A percentile compares a stretch with the other conserved stretches of the same genome.
Evolutionary conservation across 1,140 invertebrate species (phyloP).

Genomic region (Meloidogyne chitwoodi): DNA sequence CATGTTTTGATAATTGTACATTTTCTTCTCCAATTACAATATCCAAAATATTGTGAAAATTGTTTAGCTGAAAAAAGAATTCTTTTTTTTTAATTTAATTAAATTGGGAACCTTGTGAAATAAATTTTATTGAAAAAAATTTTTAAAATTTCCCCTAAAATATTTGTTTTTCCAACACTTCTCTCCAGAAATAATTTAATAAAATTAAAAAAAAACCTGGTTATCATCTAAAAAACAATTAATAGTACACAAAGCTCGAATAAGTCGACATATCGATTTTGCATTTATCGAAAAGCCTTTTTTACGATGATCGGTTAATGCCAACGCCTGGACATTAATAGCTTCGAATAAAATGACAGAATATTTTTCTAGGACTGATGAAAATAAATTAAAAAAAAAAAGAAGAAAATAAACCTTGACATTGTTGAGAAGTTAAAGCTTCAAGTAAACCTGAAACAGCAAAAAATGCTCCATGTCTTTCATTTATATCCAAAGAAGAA

Average conservation of each 20-base stretch:
- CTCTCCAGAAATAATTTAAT: too few relatives aligned
- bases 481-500: neutral
- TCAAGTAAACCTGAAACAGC: conserved; percentile 17
- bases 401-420: neutral
- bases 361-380: neutral
- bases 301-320: conserved; percentile 19
- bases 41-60: conserved; percentile 31
- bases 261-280: conserved; percentile 28
- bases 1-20: conserved; percentile 25
- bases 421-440: neutral
- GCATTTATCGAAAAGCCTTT: conserved; percentile 22
- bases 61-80: conserved; percentile 5
- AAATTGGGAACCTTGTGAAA: too few relatives aligned
- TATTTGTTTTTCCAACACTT: too few relatives aligned
- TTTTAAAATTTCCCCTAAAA: too few relatives aligned
- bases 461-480: conserved; percentile 23
- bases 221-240: neutral
- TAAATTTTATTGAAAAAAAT: too few relatives aligned
- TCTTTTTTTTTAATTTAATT: neutral
- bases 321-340: neutral
- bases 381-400: neutral
- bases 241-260: conserved; percentile 23
- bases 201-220: conserved; percentile 19
- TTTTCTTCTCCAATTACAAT: conserved; percentile 20
- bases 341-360: neutral